These are phyloP conservation scores for Epistrophe eligans DNA, from an alignment of 2,888 invertebrate genomes.

Conservation along the genomic window DNA sequence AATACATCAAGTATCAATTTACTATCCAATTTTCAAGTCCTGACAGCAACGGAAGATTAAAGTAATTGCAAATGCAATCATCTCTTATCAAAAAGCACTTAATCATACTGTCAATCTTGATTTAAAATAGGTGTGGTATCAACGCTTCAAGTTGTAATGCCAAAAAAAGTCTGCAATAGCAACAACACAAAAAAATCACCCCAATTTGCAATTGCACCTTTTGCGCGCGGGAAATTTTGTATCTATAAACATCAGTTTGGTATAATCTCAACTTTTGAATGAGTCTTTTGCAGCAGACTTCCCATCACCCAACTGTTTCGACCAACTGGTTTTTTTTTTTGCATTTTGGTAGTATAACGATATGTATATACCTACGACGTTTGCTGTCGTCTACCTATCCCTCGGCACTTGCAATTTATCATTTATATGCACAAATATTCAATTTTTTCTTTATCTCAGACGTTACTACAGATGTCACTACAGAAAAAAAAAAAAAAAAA, in stretches of 20 bases:
- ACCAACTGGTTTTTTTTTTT: constrained; percentile 47
- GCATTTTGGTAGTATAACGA: neutral
- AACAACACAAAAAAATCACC: constrained; percentile 35
- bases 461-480: constrained; percentile 55
- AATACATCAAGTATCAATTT: constrained; percentile 46
- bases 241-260: neutral
- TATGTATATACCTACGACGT: neutral
- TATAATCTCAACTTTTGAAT: constrained; percentile 1
- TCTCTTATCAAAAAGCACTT: constrained; percentile 48
- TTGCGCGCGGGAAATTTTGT: constrained; percentile 27
- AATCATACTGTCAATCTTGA: constrained; percentile 64
- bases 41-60: constrained; percentile 51
- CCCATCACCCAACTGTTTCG: constrained; percentile 66
- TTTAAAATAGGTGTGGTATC: constrained; percentile 55
- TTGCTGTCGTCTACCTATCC: constrained; percentile 8
- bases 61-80: constrained; percentile 62
- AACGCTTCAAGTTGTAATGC: constrained; percentile 37
- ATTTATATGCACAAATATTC: constrained; percentile 36
- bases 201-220: constrained; percentile 41
- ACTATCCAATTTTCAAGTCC: constrained; percentile 3
- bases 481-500: neutral
- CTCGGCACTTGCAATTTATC: constrained; percentile 24
- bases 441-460: constrained; percentile 29
- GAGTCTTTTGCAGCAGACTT: neutral
- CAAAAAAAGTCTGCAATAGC: constrained; percentile 6